Conservation (phyloP, 1,140 invertebrate genomes). For the Pomacea maculata region DNA sequence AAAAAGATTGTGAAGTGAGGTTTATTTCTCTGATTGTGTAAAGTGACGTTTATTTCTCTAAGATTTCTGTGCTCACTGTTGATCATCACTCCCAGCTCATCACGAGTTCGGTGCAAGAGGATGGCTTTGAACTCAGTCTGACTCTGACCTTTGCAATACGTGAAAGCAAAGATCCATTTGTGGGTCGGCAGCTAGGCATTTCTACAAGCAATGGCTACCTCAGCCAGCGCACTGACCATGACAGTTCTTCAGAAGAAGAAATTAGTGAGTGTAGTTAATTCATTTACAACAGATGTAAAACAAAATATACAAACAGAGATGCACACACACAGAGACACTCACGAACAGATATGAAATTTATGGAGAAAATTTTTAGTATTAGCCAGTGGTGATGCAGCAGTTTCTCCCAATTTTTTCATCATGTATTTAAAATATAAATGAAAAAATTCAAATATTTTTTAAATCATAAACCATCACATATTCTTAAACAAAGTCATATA, state of each 20-base stretch:
- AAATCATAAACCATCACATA: too few relatives aligned
- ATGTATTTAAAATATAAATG: too few relatives aligned
- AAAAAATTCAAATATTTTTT: too few relatives aligned
- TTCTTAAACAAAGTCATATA: too few relatives aligned
- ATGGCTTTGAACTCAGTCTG: conserved; percentile 62
- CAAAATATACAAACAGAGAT: not conserved
- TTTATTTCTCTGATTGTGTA: not conserved
- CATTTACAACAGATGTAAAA: not conserved
- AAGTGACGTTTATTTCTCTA: not conserved
- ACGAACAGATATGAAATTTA: not conserved
- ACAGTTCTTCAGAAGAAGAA: conserved; percentile 34
- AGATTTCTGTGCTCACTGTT: conserved; percentile 1
- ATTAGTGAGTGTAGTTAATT: conserved; percentile 20
- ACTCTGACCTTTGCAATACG: conserved; percentile 63
- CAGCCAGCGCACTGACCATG: conserved; percentile 49
- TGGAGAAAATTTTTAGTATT: not conserved
- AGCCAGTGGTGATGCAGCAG: not conserved
- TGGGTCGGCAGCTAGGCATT: conserved; percentile 48
- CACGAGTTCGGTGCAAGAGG: conserved; percentile 59
- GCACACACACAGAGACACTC: not conserved
- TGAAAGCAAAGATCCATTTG: conserved; percentile 51
- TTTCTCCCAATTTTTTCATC: not conserved
- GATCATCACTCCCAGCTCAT: conserved; percentile 49
- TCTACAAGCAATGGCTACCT: conserved; percentile 47
- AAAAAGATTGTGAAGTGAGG: not conserved